phyloP scores from a whole-genome alignment of 2,888 invertebrate species.

The Plemyria rubiginata region DNA sequence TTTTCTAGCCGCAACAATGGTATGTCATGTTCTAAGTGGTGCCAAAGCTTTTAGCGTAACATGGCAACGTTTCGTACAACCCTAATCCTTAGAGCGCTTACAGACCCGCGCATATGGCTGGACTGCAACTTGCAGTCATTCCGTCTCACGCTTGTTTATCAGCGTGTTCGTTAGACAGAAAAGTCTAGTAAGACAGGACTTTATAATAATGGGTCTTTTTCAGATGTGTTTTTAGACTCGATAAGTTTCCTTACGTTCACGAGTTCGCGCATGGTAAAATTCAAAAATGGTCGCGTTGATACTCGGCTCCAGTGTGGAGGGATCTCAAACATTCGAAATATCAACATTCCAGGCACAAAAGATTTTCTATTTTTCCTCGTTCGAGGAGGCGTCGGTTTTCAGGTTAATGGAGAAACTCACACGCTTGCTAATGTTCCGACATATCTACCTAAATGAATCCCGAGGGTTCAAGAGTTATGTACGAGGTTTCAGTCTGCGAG shows the following conservation, averaged over 20 bases:
- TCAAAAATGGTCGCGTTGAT: neutral
- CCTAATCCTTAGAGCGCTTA: constrained; percentile 16
- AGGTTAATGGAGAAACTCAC: constrained; percentile 1
- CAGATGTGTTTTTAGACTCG: neutral
- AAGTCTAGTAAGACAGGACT: neutral
- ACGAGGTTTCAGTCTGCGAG: constrained; percentile 29
- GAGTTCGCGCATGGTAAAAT: neutral
- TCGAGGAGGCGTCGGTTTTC: neutral
- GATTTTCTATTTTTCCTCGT: neutral
- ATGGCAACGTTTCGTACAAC: constrained; percentile 15
- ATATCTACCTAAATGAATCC: constrained; percentile 50
- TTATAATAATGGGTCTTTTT: neutral
- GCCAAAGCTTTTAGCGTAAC: constrained; percentile 21
- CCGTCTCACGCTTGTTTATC: no score
- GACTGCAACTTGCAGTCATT: neutral
- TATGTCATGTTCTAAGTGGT: constrained; percentile 6
- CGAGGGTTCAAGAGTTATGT: constrained; percentile 44
- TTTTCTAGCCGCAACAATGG: constrained; percentile 8
- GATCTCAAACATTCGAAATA: neutral
- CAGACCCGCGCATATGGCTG: neutral
- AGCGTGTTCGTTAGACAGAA: no score
- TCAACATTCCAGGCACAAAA: neutral
- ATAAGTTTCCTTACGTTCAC: neutral
- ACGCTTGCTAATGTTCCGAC: constrained; percentile 49
- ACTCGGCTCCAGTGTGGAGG: neutral